Conservation (phyloP, 2,113 vertebrate species). For the Halichoeres trimaculatus region DNA sequence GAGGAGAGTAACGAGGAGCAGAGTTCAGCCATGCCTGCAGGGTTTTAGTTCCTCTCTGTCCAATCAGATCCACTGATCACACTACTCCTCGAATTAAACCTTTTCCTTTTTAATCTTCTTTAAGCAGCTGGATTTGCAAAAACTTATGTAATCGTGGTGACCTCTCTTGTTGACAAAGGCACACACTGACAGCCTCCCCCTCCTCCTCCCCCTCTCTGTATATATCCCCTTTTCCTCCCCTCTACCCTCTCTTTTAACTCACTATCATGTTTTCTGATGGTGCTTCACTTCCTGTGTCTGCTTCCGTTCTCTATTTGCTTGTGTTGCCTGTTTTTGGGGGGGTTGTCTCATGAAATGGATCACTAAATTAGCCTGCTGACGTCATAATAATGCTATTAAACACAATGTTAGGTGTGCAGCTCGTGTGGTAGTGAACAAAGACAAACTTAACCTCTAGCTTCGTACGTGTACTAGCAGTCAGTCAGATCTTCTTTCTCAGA, state of each 20-base stretch:
- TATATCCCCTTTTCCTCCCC: constrained; percentile 46
- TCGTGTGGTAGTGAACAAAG: constrained; percentile 69
- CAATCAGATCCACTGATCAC: constrained; percentile 32
- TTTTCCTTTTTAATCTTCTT: constrained; percentile 36
- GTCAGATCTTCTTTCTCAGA: constrained; percentile 38
- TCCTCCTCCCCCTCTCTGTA: constrained; percentile 45
- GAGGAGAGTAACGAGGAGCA: constrained; percentile 40
- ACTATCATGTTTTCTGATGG: constrained; percentile 58
- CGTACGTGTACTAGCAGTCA: constrained; percentile 49
- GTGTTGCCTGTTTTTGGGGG: constrained; percentile 48
- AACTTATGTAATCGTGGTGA: constrained; percentile 55
- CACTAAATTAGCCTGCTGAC: constrained; percentile 64
- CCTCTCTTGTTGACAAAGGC: constrained; percentile 64
- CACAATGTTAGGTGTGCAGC: constrained; percentile 61
- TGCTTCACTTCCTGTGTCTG: constrained; percentile 55
- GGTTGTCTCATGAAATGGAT: constrained; percentile 48
- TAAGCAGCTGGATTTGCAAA: constrained; percentile 76
- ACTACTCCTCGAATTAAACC: constrained; percentile 36
- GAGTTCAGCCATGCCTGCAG: constrained; percentile 41
- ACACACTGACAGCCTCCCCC: constrained; percentile 52
- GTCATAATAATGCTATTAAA: constrained; percentile 48
- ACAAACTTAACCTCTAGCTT: constrained; percentile 62
- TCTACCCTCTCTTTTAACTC: constrained; percentile 20
- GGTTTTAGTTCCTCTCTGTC: constrained; percentile 20
- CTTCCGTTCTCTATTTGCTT: constrained; percentile 63